phyloP scores from a whole-genome alignment of 2,797 vertebrate genomes.

The Nothura maculosa region DNA sequence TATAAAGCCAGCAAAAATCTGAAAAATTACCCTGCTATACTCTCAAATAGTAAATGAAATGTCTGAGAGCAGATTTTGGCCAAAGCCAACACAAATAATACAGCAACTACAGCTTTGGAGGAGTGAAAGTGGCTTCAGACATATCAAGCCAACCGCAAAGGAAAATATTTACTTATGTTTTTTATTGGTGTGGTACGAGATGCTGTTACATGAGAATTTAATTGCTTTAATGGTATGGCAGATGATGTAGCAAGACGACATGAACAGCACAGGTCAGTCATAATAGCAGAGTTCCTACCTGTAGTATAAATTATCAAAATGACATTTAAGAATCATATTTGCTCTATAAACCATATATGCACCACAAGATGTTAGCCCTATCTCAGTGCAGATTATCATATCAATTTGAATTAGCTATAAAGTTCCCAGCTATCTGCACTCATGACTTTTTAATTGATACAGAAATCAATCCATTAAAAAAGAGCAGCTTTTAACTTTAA shows the following conservation, averaged over 20 bases:
- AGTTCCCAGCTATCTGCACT: neutral
- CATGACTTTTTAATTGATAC: neutral
- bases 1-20: neutral
- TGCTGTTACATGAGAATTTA: neutral
- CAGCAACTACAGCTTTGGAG: neutral
- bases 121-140: neutral
- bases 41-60: neutral
- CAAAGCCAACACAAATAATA: neutral
- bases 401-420: neutral
- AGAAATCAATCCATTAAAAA: neutral
- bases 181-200: neutral
- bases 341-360: neutral
- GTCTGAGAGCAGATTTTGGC: neutral
- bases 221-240: slow-evolving; percentile 29
- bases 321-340: neutral
- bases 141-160: neutral
- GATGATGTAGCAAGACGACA: neutral
- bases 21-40: neutral
- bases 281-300: neutral
- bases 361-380: neutral
- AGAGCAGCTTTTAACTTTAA: slow-evolving; percentile 5
- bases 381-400: neutral
- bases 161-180: neutral
- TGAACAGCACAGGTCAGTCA: slow-evolving; percentile 5
- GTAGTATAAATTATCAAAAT: neutral